phyloP scores from a whole-genome alignment of 2,888 invertebrate genomes.

The Deilephila porcellus region DNA sequence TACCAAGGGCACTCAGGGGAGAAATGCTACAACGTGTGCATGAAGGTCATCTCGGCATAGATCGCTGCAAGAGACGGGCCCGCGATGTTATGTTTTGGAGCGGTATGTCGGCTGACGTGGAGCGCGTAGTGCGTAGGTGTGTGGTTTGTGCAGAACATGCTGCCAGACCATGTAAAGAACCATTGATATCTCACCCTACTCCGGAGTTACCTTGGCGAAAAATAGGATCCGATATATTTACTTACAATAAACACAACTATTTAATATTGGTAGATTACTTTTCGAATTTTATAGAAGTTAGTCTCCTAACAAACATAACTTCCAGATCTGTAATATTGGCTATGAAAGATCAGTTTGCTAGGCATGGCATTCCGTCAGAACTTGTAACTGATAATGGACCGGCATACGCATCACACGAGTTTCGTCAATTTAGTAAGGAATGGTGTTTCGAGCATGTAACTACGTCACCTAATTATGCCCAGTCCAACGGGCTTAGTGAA shows the following conservation, averaged over 20 bases:
- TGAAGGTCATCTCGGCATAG: slow-evolving; percentile 15
- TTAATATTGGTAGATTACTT: slow-evolving; percentile 8
- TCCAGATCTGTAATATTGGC: slow-evolving; percentile 30
- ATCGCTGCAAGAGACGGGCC: background rate
- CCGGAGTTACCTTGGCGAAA: background rate
- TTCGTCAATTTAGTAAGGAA: background rate
- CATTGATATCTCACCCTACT: background rate
- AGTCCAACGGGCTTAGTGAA: slow-evolving; percentile 31
- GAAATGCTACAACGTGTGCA: slow-evolving; percentile 6
- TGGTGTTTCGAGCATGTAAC: slow-evolving; percentile 30
- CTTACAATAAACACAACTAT: background rate
- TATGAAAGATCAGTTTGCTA: slow-evolving; percentile 36
- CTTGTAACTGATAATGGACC: slow-evolving; percentile 39
- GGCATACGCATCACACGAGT: slow-evolving; percentile 25
- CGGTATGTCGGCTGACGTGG: background rate
- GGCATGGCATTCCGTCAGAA: slow-evolving; percentile 35
- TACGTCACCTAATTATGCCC: slow-evolving; percentile 31
- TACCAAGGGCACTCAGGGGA: background rate
- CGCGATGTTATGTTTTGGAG: background rate
- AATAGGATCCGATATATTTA: background rate
- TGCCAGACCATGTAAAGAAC: background rate
- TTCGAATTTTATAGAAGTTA: slow-evolving; percentile 12
- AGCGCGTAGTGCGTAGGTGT: background rate
- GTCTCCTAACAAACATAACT: background rate
- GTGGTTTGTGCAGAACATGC: background rate